phyloP scores from a whole-genome alignment of 2,797 vertebrate genomes.

The Crocodylus rhombifer region DNA sequence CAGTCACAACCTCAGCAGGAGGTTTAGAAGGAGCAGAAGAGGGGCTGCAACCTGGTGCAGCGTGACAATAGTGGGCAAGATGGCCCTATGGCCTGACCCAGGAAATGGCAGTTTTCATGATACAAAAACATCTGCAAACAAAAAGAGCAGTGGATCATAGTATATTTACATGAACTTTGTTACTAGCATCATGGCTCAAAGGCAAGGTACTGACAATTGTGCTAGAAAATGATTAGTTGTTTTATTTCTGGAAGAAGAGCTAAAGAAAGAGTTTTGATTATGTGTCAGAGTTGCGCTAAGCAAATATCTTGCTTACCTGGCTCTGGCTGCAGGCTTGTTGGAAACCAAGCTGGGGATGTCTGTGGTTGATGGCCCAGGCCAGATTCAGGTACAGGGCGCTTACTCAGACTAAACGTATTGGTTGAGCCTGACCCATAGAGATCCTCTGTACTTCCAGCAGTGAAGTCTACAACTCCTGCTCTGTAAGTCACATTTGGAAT shows the following conservation, averaged over 20 bases:
- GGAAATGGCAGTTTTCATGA: background rate
- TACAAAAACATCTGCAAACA: background rate
- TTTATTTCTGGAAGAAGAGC: slow-evolving; percentile 2
- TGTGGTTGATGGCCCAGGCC: background rate
- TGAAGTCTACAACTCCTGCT: background rate
- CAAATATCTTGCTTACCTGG: slow-evolving; percentile 60
- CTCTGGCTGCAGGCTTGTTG: background rate
- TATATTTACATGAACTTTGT: background rate
- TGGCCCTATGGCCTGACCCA: no score
- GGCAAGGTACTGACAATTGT: background rate
- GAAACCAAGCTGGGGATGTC: background rate
- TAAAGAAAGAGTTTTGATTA: background rate
- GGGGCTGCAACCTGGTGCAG: no score
- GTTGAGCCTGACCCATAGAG: background rate
- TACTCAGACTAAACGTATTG: slow-evolving; percentile 25
- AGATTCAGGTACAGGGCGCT: slow-evolving; percentile 79
- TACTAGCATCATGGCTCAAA: background rate
- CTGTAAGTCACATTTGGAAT: background rate
- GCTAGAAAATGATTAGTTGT: background rate
- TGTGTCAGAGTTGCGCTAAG: background rate
- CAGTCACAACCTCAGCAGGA: no score
- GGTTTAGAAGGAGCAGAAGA: no score
- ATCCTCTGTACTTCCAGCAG: background rate
- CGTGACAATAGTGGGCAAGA: no score
- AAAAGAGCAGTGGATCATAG: background rate